Evolutionary conservation across 2,113 vertebrate species (phyloP).

Genomic region (Thamnophis sirtalis): DNA sequence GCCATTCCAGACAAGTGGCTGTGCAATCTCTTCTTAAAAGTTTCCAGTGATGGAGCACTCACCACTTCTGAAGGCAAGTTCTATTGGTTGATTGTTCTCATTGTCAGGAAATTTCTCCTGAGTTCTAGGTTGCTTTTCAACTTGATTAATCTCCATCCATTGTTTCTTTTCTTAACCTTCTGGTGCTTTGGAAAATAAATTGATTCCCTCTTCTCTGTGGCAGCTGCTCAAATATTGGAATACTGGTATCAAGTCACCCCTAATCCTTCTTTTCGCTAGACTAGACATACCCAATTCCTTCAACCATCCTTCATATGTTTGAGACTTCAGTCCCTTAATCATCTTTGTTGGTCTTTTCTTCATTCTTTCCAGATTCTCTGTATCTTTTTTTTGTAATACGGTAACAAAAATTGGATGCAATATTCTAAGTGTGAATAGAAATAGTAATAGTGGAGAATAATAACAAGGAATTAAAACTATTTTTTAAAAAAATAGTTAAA

Average conservation of each 20-base stretch:
- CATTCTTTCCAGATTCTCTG: neutral
- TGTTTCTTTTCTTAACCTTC: neutral
- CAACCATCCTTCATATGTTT: neutral
- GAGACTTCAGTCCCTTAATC: neutral
- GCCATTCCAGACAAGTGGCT: too few relatives aligned
- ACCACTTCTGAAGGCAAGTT: too few relatives aligned
- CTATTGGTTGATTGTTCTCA: too few relatives aligned
- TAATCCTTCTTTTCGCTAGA: neutral
- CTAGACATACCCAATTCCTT: neutral
- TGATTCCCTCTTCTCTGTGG: neutral
- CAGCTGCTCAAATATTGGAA: neutral
- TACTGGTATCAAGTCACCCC: neutral
- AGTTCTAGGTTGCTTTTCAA: too few relatives aligned
- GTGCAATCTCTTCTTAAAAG: too few relatives aligned
- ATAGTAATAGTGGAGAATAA: neutral
- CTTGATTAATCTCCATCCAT: neutral
- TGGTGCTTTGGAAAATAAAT: neutral
- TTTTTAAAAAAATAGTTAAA: neutral
- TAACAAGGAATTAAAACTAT: neutral
- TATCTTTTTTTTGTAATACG: neutral
- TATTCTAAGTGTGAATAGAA: neutral
- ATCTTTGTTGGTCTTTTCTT: neutral
- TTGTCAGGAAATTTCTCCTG: too few relatives aligned
- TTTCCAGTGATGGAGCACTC: too few relatives aligned
- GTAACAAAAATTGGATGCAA: too few relatives aligned